Evolutionary conservation across 2,888 invertebrate genomes (phyloP).

Genomic region (Lepidochitona cinerea): DNA sequence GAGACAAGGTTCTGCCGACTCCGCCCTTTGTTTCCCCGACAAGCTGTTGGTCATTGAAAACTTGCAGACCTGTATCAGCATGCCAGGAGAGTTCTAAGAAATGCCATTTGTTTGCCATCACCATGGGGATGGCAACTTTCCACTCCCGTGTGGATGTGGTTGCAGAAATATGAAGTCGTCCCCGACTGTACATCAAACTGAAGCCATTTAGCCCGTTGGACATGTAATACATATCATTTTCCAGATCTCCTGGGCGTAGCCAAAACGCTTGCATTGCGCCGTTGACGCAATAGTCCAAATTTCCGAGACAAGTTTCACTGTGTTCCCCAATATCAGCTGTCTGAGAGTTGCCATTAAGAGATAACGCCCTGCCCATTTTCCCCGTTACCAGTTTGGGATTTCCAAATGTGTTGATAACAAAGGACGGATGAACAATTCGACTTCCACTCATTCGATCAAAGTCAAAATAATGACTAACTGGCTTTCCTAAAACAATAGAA

Average conservation of each 20-base stretch:
- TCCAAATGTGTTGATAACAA: slow-evolving; percentile 41
- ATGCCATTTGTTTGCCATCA: slow-evolving; percentile 50
- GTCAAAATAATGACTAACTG: slow-evolving; percentile 48
- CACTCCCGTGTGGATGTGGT: slow-evolving; percentile 48
- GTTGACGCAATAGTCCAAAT: slow-evolving; percentile 55
- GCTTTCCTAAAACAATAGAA: slow-evolving; percentile 47
- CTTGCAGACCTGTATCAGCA: slow-evolving; percentile 44
- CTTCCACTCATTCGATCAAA: slow-evolving; percentile 49
- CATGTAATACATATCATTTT: slow-evolving; percentile 50
- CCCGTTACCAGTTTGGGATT: slow-evolving; percentile 44
- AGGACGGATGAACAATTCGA: slow-evolving; percentile 36
- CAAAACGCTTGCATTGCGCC: slow-evolving; percentile 53
- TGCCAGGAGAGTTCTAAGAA: slow-evolving; percentile 61
- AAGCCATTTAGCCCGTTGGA: slow-evolving; percentile 62
- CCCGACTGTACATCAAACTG: slow-evolving; percentile 42
- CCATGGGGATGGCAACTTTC: slow-evolving; percentile 37
- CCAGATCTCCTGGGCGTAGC: slow-evolving; percentile 46
- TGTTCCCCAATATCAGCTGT: slow-evolving; percentile 50
- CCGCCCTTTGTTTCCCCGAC: slow-evolving; percentile 23
- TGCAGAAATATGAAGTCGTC: slow-evolving; percentile 36
- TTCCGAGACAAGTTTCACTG: slow-evolving; percentile 49
- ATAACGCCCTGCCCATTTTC: slow-evolving; percentile 50
- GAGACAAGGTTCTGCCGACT: neutral
- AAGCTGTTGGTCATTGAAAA: slow-evolving; percentile 46
- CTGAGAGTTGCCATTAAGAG: slow-evolving; percentile 43